A percentile compares a stretch with the other conserved stretches of the same genome.
Conservation (phyloP, 2,113 vertebrate species). For the Choloepus hoffmanni region DNA sequence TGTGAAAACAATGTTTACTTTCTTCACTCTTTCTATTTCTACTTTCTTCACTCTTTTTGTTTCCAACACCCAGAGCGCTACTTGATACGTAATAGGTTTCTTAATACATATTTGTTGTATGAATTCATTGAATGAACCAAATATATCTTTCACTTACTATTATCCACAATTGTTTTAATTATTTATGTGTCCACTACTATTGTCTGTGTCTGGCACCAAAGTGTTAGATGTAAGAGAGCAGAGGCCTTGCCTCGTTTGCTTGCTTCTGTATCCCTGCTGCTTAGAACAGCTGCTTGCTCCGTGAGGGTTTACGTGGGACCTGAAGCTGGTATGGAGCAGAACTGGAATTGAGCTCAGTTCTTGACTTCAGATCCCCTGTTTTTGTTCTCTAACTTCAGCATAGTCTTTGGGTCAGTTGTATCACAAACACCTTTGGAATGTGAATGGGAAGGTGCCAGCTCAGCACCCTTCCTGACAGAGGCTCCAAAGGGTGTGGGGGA, state of each 20-base stretch:
- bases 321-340: not conserved
- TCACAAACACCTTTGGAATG: not conserved
- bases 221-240: not conserved
- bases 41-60: not conserved
- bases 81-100: not conserved
- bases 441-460: not conserved
- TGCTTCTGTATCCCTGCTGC: not conserved
- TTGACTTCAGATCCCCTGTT: not conserved
- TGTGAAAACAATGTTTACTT: not conserved
- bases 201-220: not conserved
- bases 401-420: not conserved
- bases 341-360: not conserved
- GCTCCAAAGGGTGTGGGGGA: rapidly evolving
- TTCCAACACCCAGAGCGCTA: not conserved
- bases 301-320: not conserved
- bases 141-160: not conserved
- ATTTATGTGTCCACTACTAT: not conserved
- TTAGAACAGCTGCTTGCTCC: not conserved
- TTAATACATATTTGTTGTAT: not conserved
- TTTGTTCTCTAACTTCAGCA: not conserved
- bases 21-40: not conserved
- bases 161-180: not conserved
- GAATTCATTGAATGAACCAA: not conserved
- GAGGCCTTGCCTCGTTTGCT: not conserved
- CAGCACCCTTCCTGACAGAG: not conserved